phyloP scores from a whole-genome alignment of 2,113 vertebrate species.

The Austrofundulus limnaeus region DNA sequence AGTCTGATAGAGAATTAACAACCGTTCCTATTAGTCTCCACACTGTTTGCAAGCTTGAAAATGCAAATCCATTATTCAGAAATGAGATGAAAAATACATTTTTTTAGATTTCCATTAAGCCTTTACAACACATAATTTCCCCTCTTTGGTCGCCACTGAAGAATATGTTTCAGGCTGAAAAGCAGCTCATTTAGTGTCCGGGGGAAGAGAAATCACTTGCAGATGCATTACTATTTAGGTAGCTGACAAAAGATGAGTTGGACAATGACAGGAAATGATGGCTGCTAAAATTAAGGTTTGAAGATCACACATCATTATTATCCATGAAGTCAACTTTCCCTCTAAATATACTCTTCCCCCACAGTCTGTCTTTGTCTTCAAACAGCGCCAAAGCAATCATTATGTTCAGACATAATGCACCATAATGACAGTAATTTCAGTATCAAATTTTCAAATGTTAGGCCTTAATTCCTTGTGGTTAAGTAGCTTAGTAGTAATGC shows the following conservation, averaged over 20 bases:
- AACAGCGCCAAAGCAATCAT: conserved; percentile 69
- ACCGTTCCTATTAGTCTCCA: conserved; percentile 62
- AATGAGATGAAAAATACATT: conserved; percentile 6
- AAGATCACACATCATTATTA: conserved; percentile 67
- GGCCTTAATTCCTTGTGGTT: conserved; percentile 71
- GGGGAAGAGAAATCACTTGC: conserved; percentile 42
- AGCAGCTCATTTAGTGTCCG: conserved; percentile 26
- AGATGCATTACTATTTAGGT: conserved; percentile 49
- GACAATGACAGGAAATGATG: conserved; percentile 57
- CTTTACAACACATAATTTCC: conserved; percentile 13
- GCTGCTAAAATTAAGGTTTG: conserved; percentile 61
- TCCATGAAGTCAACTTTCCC: conserved; percentile 66
- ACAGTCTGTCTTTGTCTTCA: conserved; percentile 67
- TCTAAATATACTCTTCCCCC: conserved; percentile 43
- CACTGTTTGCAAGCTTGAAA: conserved; percentile 1
- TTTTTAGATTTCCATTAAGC: conserved; percentile 6
- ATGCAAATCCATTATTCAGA: conserved; percentile 14
- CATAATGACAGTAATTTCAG: conserved; percentile 73
- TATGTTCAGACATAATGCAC: conserved; percentile 68
- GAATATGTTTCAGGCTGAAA: conserved; percentile 2
- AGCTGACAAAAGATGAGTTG: conserved; percentile 56
- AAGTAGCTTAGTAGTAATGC: conserved; percentile 70
- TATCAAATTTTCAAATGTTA: conserved; percentile 73
- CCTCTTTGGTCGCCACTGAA: conserved; percentile 2
- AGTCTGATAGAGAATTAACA: conserved; percentile 79